Evolutionary conservation across 1,140 invertebrate species (phyloP).

Genomic region (Formica selysi): DNA sequence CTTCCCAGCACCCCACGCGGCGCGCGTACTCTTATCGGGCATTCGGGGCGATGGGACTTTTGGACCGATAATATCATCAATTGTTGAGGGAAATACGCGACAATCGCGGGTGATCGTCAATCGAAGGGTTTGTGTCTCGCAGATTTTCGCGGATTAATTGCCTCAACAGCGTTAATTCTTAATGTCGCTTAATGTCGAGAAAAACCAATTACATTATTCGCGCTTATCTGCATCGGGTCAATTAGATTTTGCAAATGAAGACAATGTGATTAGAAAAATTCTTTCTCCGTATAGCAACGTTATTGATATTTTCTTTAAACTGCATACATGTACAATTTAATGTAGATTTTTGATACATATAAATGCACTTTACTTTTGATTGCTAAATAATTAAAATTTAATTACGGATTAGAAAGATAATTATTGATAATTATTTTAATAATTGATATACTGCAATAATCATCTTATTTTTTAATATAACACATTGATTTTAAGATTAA

Average conservation of each 20-base stretch:
- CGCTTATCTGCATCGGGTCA: background rate
- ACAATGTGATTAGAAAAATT: background rate
- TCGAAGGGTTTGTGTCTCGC: background rate
- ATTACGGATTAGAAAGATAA: background rate
- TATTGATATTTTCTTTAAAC: background rate
- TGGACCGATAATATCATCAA: constrained; percentile 31
- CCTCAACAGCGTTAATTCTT: background rate
- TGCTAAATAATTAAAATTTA: constrained; percentile 17
- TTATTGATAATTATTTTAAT: background rate
- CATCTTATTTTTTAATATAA: constrained; percentile 10
- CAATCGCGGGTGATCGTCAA: constrained; percentile 8
- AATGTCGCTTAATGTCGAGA: background rate
- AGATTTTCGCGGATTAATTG: constrained; percentile 24
- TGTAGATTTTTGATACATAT: background rate
- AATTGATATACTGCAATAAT: background rate
- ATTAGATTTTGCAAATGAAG: constrained; percentile 15
- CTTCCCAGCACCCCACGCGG: constrained; percentile 71
- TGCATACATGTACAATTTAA: constrained; percentile 12
- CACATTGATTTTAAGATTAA: too few species aligned
- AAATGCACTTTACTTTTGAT: background rate
- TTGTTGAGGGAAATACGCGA: constrained; percentile 22
- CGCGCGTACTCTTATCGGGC: constrained; percentile 77
- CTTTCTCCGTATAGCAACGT: background rate
- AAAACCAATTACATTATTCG: constrained; percentile 26
- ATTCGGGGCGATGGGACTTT: constrained; percentile 34